Base-by-base conservation (phyloP, 1,140 invertebrate species). In the Paralvinella palmiformis region DNA sequence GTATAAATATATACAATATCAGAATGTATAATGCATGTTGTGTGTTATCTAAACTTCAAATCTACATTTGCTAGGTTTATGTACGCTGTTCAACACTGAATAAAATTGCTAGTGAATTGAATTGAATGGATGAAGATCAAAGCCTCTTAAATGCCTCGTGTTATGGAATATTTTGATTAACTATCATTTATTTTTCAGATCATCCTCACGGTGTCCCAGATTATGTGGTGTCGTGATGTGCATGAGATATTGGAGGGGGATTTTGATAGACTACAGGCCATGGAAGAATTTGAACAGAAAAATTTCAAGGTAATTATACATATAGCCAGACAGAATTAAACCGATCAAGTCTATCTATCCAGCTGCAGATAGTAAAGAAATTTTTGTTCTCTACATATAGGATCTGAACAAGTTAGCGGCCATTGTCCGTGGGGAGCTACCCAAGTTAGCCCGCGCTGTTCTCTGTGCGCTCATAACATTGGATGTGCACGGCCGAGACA, bases 401-500 rank as follows among this genome's bases (percentile, higher is more conserved):
- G 87, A 91, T 75, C 80, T 94, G 65, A 89, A 89, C 70, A 85
- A 88, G 65, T 75, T 93, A 13, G 91, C 91, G 1, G 85, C 82
- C 0, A 82, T 94, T 53, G 90, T 92, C 0, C 82, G 90, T 52
- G 85, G 85, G 36, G 85, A 88, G 71, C 78, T 94, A 1, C 81
- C 84, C 7, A 83, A 85, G 64, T 79, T 93, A 36, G 84, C 89
- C 37, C 80, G 91, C 33, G 87, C 86, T 50, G 84, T 90, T 6
- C 82, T 93, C 0, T 89, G 89, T 64, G 89, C 91, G 17, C 79
- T 94, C 0, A 92, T 94, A 58, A 94, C 91, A 0, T 85, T 93
- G 5, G 90, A 93, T 79, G 91, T 94, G 0, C 91, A 94, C 71
- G 89, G 88, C 6, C 85, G 91, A 72, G 91, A 94, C 73, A 92